Conservation (phyloP, 1,140 invertebrate genomes). For the Drosophila pachea region DNA sequence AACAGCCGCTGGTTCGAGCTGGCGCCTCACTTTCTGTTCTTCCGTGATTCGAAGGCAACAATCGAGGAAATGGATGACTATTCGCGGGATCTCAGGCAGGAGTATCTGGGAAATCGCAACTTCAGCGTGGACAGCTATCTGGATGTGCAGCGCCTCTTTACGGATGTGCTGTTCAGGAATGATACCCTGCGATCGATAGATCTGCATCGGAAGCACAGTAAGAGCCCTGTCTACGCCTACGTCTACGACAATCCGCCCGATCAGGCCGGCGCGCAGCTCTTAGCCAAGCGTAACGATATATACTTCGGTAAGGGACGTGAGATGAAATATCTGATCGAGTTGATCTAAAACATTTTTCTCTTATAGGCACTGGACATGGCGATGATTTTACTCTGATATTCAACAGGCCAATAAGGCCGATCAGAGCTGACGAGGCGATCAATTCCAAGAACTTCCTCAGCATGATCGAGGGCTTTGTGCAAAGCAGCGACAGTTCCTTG, state of each 20-base stretch:
- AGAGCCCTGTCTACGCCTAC: conserved; percentile 43
- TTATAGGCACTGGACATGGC: conserved; percentile 47
- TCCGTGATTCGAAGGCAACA: conserved; percentile 19
- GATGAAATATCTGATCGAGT: not conserved
- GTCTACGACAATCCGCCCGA: conserved; percentile 53
- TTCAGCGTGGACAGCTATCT: conserved; percentile 45
- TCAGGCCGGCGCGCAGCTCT: conserved; percentile 4
- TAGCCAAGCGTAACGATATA: conserved; percentile 41
- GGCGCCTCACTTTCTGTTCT: conserved; percentile 43
- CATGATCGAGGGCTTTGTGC: conserved; percentile 44
- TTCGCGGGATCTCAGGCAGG: conserved; percentile 24
- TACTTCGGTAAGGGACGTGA: conserved; percentile 35
- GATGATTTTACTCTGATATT: conserved; percentile 51
- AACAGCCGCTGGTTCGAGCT: conserved; percentile 41
- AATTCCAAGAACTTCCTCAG: conserved; percentile 38
- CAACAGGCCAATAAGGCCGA: not conserved
- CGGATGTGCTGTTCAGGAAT: conserved; percentile 48
- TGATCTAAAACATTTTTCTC: not conserved
- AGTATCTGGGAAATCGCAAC: conserved; percentile 33
- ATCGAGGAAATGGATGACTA: conserved; percentile 32
- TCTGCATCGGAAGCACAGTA: conserved; percentile 26
- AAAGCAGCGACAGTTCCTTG: conserved; percentile 1
- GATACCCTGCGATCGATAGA: conserved; percentile 30
- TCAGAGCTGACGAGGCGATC: conserved; percentile 31
- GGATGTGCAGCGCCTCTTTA: conserved; percentile 44